A percentile compares a stretch with the other conserved stretches of the same genome.
Evolutionary conservation across 2,797 vertebrate species (phyloP).

Genomic region (Myripristis jacobus): DNA sequence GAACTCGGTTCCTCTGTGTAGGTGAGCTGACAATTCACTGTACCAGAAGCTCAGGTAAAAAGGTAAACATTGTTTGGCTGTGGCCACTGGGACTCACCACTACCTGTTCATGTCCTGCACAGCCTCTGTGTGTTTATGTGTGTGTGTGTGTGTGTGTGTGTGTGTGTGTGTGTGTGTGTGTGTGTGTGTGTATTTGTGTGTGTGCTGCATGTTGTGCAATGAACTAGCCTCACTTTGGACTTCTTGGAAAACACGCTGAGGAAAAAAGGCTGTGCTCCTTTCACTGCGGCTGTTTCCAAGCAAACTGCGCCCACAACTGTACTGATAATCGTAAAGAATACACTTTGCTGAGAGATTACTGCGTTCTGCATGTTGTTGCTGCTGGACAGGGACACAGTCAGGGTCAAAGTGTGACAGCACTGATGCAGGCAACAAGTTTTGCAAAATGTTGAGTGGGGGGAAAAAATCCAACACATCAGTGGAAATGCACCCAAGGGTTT

Average conservation of each 20-base stretch:
- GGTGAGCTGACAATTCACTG: conserved; percentile 45
- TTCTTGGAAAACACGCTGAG: conserved; percentile 67
- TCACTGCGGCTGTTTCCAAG: conserved; percentile 51
- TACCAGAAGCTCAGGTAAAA: conserved; percentile 24
- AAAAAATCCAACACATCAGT: conserved; percentile 29
- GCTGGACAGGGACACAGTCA: background rate
- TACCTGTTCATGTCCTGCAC: conserved; percentile 52
- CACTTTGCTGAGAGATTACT: background rate
- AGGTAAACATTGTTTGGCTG: conserved; percentile 45
- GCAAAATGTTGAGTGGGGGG: background rate
- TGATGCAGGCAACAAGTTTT: conserved; percentile 14
- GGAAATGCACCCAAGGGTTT: conserved; percentile 36
- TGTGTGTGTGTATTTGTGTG: conserved; percentile 40
- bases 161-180: conserved; percentile 55
- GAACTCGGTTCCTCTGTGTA: conserved; percentile 45
- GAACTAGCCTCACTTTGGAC: conserved; percentile 68
- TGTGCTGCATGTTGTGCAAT: conserved; percentile 74
- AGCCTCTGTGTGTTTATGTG: conserved; percentile 19
- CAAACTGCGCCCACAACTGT: conserved; percentile 1
- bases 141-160: conserved; percentile 19
- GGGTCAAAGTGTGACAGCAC: conserved; percentile 52
- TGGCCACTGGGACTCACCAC: conserved; percentile 43
- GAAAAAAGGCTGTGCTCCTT: conserved; percentile 45
- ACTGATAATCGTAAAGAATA: conserved; percentile 17
- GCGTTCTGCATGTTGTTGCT: background rate